A percentile compares a stretch with the other conserved stretches of the same genome.
phyloP scores from a whole-genome alignment of 1,140 invertebrate genomes.

The Asbolus verrucosus region DNA sequence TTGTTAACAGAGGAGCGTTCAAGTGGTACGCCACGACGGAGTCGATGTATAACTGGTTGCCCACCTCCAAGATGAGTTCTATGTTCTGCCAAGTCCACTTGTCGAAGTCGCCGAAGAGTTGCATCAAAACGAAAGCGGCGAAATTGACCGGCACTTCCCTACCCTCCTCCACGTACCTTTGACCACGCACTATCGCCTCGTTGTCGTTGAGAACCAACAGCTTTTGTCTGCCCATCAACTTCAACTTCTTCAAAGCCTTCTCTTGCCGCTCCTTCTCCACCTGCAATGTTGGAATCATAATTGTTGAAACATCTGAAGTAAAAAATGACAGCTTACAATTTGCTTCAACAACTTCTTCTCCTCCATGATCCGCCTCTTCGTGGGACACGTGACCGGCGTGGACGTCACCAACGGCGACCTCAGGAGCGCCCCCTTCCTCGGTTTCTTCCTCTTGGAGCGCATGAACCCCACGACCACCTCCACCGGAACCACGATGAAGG shows the following conservation, averaged over 20 bases:
- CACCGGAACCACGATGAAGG: slow-evolving; percentile 49
- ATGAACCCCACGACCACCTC: slow-evolving; percentile 48
- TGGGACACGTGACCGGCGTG: not conserved
- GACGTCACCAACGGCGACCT: not conserved
- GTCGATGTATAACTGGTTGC: slow-evolving; percentile 55
- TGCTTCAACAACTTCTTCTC: no score
- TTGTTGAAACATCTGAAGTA: no score
- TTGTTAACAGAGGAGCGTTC: slow-evolving; percentile 36
- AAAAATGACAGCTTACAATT: no score
- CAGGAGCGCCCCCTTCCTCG: not conserved
- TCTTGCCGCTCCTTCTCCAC: no score
- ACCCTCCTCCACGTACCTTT: not conserved
- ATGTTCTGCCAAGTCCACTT: slow-evolving; percentile 53
- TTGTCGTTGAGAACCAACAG: no score
- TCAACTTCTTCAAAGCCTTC: no score
- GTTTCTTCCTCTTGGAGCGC: slow-evolving; percentile 23
- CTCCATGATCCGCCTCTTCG: not conserved
- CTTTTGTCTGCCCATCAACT: no score
- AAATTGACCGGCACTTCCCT: not conserved
- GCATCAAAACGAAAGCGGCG: not conserved
- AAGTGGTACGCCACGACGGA: slow-evolving; percentile 51
- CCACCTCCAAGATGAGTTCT: slow-evolving; percentile 53
- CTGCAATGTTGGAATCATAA: no score
- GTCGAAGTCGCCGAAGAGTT: not conserved
- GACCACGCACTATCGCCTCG: not conserved